Base-by-base conservation (phyloP, 1,140 invertebrate species). In the Lucilia cuprina region DNA sequence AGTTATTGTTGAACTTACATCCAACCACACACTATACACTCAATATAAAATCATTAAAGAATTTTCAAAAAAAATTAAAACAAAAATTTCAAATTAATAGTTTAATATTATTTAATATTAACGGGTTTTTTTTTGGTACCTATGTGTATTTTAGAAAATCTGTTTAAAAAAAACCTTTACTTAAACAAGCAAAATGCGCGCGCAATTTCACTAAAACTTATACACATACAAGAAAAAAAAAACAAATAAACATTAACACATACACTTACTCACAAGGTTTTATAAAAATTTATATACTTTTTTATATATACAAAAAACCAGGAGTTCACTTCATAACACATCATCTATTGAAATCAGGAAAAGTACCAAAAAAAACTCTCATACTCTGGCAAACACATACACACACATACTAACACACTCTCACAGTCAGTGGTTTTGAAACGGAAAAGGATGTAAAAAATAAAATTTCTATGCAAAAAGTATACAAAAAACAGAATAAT, bases 121-220 rank as follows among this genome's bases (percentile, higher is more conserved):
- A 70, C 41, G 10, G 41, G 4, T 55, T 80, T 80, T 80, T 80
- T 80, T 30, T 30, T 30, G 25, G 30, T 80, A n/a, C n/a, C n/a
- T n/a, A 55, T 55, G 19, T 80, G 41, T 80, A 49, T 80, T 80
- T 80, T 80, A 78, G n/a, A 49, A 80, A 49, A 21, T 49, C 41
- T 80, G 41, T 70, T 12, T 41, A 80, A 80, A 80, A 80, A 80
- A 19, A 75, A 41, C 12, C 10, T 70, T n/a, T 5, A 70, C 65
- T 70, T 70, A 21, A 70, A 70, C n/a, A 21, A 70, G 65, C 65
- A 70, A 0, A 70, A 25, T 25, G 65, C 65, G 65, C 65, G 65
- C 65, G 65, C 65, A 70, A 10, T 70, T 21, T 70, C 65, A 70
- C 10, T 10, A 70, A 70, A 19, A 70, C 19, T 10, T 9, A 70